A percentile compares a stretch with the other conserved stretches of the same genome.
Evolutionary conservation across 1,140 invertebrate genomes (phyloP).

Genomic region (Archegozetes longisetosus): DNA sequence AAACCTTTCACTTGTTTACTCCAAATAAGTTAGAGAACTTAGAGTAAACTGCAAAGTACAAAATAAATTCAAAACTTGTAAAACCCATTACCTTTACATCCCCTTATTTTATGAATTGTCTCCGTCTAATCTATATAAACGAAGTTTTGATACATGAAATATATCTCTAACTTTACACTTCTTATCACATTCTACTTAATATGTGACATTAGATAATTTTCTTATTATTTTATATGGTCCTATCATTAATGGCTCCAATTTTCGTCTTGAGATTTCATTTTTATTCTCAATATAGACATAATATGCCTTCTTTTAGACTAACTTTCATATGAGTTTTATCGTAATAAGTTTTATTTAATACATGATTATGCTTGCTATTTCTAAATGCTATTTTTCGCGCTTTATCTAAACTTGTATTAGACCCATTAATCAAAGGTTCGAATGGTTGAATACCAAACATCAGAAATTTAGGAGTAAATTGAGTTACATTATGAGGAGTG

Average conservation of each 20-base stretch:
- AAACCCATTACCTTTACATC: too few relatives aligned
- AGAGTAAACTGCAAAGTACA: too few relatives aligned
- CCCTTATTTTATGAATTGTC: too few relatives aligned
- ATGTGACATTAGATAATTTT: not conserved
- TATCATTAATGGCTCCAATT: not conserved
- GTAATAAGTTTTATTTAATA: not conserved
- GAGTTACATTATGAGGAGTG: not conserved
- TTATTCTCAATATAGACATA: not conserved
- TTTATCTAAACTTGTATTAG: not conserved
- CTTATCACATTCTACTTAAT: not conserved
- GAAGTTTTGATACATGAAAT: not conserved
- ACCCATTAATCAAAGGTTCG: not conserved
- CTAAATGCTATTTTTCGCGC: not conserved
- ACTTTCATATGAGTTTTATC: not conserved
- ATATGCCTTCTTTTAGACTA: not conserved
- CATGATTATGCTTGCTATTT: not conserved
- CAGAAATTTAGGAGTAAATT: constrained; percentile 1
- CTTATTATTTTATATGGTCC: not conserved
- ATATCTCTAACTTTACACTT: not conserved
- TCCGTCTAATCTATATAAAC: too few relatives aligned
- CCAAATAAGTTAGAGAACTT: too few relatives aligned
- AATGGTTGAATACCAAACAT: not conserved
- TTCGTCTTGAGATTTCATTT: not conserved
- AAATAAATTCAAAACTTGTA: too few relatives aligned
- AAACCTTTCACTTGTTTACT: too few relatives aligned